Evolutionary conservation across 1,140 invertebrate genomes (phyloP).

Genomic region (Conus betulinus): DNA sequence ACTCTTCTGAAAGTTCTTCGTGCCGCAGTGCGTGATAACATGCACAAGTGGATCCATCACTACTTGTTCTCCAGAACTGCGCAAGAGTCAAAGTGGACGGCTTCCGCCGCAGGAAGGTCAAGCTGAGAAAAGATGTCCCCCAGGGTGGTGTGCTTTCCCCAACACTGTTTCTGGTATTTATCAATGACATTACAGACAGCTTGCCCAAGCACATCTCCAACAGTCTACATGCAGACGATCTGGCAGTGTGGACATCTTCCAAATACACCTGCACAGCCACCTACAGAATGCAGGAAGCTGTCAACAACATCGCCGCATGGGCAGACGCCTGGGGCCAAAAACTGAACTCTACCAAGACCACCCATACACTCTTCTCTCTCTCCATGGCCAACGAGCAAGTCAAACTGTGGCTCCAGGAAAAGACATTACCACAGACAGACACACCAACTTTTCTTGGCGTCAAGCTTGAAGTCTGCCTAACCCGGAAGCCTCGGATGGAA

Average conservation of each 20-base stretch:
- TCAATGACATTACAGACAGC: not conserved
- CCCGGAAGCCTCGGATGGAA: conserved; percentile 33
- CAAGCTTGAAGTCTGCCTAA: not conserved
- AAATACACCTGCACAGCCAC: not conserved
- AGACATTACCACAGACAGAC: not conserved
- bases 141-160: conserved; percentile 5
- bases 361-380: not conserved
- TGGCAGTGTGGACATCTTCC: conserved; percentile 13
- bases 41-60: too few species aligned
- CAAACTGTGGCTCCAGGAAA: conserved; percentile 8
- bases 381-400: not conserved
- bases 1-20: too few species aligned
- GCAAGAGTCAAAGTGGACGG: conserved; percentile 26
- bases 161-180: not conserved
- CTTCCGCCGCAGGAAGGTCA: not conserved
- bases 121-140: conserved; percentile 4
- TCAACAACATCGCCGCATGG: conserved; percentile 28
- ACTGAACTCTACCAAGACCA: too few species aligned
- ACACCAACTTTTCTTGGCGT: too few species aligned
- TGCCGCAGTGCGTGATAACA: too few species aligned
- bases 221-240: conserved; percentile 31
- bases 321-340: conserved; percentile 28
- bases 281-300: conserved; percentile 24
- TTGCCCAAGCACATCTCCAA: not conserved
- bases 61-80: too few species aligned